Conservation (phyloP, 2,797 vertebrate genomes). For the Microchirus variegatus region DNA sequence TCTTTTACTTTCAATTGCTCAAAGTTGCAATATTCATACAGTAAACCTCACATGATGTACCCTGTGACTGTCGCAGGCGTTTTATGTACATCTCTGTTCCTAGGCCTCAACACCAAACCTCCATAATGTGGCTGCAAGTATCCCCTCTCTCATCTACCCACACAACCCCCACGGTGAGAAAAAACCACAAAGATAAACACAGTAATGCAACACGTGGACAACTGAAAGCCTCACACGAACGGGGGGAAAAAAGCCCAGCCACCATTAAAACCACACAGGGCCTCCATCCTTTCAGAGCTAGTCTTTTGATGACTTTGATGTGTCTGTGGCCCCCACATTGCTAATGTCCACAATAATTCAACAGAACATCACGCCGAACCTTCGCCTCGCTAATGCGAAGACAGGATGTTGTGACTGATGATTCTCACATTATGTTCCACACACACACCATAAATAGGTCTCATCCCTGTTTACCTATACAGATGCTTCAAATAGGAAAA, state of each 20-base stretch:
- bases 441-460: slow-evolving; percentile 6
- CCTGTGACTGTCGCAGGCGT: slow-evolving; percentile 31
- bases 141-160: slow-evolving; percentile 32
- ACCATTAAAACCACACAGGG: slow-evolving; percentile 67
- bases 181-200: slow-evolving; percentile 55
- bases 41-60: slow-evolving; percentile 14
- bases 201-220: slow-evolving; percentile 62
- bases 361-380: slow-evolving; percentile 57
- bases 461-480: slow-evolving; percentile 25
- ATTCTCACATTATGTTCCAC: slow-evolving; percentile 62
- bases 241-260: slow-evolving; percentile 41
- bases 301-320: slow-evolving; percentile 78
- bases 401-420: slow-evolving; percentile 57
- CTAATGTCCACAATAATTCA: slow-evolving; percentile 72
- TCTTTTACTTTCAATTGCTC: background rate
- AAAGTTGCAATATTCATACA: slow-evolving; percentile 23
- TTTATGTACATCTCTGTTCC: slow-evolving; percentile 44
- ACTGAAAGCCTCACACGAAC: slow-evolving; percentile 62
- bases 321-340: slow-evolving; percentile 40
- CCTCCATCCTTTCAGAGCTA: slow-evolving; percentile 56
- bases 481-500: no score
- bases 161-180: slow-evolving; percentile 25
- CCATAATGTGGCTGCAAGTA: slow-evolving; percentile 25
- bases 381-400: slow-evolving; percentile 74
- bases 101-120: slow-evolving; percentile 36